Base-by-base conservation (phyloP, 35 echinoderm and acorn worm species). In the Anneissia japonica region DNA sequence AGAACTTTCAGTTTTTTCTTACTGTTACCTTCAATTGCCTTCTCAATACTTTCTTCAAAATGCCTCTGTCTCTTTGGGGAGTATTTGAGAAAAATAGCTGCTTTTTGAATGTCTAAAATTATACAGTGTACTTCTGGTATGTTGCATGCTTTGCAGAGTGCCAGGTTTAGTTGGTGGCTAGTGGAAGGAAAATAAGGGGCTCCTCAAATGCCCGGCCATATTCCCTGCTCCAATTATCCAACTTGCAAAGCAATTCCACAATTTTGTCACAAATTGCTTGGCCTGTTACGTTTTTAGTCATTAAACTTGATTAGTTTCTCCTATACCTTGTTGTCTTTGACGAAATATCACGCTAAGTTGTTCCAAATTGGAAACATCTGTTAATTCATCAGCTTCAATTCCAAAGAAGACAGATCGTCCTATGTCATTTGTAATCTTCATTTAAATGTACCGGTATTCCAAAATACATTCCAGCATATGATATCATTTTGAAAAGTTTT, bases 401-500 rank as follows among this genome's bases (percentile, higher is more conserved):
- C 76, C 79, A 37, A 86, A 93, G 36, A 86, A 55, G 26, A 36
- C 37, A 21, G 74, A 77, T n/a, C 16, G 73, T 16, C 32, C 11
- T 46, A 86, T 83, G 2, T 32, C 31, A 33, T 85, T 84, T 7
- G 89, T 40, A 12, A 90, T 82, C 23, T 40, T 34, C 36, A 81
- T 34, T 41, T 86, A 85, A 9, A 19, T 31, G 0, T 85, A 38
- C 46, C 89, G 86, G 38, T 79, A 89, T 3, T 84, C 31, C 73
- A 74, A 85, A 11, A 93, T 85, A 72, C 91, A 93, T 6, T 39
- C 34, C 34, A 93, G 36, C 17, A 93, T 75, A 0, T 93, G n/a
- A n/a, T n/a, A n/a, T 93, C 86, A 46, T 93, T 93, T 81, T 89
- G 86, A n/a, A 74, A 39, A 17, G 79, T 88, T 79, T 92, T 92